Conservation (phyloP, 2,113 vertebrate genomes). For the Leuciscus idus region DNA sequence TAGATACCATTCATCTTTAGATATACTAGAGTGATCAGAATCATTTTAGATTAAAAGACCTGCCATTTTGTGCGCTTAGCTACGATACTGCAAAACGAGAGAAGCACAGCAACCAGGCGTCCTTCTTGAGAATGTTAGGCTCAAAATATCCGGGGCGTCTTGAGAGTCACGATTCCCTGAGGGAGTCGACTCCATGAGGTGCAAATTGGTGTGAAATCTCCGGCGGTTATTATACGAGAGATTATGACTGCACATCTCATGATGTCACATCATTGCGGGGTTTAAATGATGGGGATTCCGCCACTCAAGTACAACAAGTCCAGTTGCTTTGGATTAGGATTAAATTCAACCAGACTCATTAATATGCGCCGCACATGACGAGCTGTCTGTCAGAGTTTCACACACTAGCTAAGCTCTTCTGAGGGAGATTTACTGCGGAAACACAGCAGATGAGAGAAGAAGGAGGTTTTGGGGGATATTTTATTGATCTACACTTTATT, state of each 20-base stretch:
- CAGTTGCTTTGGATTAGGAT: slow-evolving; percentile 25
- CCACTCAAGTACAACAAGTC: background rate
- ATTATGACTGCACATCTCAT: slow-evolving; percentile 16
- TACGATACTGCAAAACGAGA: background rate
- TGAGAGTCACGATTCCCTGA: background rate
- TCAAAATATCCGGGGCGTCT: background rate
- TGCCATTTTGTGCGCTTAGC: slow-evolving; percentile 13
- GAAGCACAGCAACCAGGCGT: background rate
- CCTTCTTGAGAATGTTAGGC: background rate
- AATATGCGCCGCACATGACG: slow-evolving; percentile 13
- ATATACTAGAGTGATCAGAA: background rate
- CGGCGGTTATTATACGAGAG: background rate
- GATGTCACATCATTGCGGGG: slow-evolving; percentile 15
- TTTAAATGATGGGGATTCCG: slow-evolving; percentile 30
- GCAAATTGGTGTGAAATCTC: slow-evolving; percentile 24
- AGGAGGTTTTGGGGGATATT: background rate
- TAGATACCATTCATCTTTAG: background rate
- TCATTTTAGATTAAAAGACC: background rate
- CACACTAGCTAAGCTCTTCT: background rate
- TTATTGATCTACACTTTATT: slow-evolving; percentile 13
- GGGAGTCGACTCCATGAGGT: slow-evolving; percentile 15
- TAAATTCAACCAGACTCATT: slow-evolving; percentile 21
- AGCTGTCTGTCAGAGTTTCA: slow-evolving; percentile 27
- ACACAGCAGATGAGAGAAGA: background rate
- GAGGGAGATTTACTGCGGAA: background rate